These are phyloP conservation scores for Procambarus virginalis DNA, from an alignment of 1,140 invertebrate species.

Conservation along the genomic window DNA sequence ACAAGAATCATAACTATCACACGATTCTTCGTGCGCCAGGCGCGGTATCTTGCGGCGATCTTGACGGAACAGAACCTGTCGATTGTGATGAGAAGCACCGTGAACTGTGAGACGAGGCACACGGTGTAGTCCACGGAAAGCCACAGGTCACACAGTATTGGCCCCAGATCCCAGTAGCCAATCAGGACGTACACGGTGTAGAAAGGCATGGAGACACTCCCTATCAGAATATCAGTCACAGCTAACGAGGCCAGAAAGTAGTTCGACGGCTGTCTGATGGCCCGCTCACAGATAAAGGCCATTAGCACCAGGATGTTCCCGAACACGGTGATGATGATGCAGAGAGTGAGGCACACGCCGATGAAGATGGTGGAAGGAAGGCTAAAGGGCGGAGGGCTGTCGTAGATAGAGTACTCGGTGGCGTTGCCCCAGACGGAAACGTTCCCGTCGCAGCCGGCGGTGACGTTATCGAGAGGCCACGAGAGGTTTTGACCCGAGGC, in stretches of 20 bases:
- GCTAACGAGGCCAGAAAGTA: slow-evolving; percentile 99
- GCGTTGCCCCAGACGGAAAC: not conserved
- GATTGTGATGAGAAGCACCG: slow-evolving; percentile 97
- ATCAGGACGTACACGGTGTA: slow-evolving; percentile 96
- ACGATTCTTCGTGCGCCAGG: slow-evolving; percentile 96
- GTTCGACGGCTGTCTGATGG: slow-evolving; percentile 98
- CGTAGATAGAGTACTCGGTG: slow-evolving; percentile 31
- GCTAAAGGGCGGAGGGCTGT: slow-evolving; percentile 77
- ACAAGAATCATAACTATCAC: slow-evolving; percentile 89
- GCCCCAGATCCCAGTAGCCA: slow-evolving; percentile 97
- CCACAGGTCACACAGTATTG: slow-evolving; percentile 98
- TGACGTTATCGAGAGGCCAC: not conserved
- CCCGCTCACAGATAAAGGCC: slow-evolving; percentile 96
- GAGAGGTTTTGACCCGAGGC: not conserved
- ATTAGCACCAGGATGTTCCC: slow-evolving; percentile 97
- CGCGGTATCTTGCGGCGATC: slow-evolving; percentile 96
- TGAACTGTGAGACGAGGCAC: slow-evolving; percentile 99
- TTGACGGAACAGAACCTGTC: slow-evolving; percentile 99
- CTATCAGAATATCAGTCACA: slow-evolving; percentile 98
- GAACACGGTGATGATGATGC: slow-evolving; percentile 92
- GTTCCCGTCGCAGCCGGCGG: slow-evolving; percentile 12
- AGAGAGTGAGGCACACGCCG: slow-evolving; percentile 89
- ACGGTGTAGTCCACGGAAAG: slow-evolving; percentile 99
- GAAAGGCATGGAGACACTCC: slow-evolving; percentile 95
- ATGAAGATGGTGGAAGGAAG: slow-evolving; percentile 94